phyloP scores from a whole-genome alignment of 2,113 vertebrate genomes.

The Leptosomus discolor region DNA sequence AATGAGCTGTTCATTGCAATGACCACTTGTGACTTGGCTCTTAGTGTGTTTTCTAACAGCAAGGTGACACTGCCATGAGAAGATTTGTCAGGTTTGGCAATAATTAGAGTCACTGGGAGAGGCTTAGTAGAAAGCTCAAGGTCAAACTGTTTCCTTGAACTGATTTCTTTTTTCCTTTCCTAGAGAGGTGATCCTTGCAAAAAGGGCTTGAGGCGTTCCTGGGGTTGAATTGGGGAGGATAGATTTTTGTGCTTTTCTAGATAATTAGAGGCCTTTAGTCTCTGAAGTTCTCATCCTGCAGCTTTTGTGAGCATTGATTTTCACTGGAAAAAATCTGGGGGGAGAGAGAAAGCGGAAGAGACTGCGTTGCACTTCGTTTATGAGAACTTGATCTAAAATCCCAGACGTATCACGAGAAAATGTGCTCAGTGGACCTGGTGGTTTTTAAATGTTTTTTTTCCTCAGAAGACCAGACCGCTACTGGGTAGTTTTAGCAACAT shows the following conservation, averaged over 20 bases:
- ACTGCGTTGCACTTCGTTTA: neutral
- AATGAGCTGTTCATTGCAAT: neutral
- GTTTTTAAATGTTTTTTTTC: neutral
- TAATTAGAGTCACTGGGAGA: neutral
- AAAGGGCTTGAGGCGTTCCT: neutral
- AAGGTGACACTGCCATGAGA: neutral
- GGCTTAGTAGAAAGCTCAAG: neutral
- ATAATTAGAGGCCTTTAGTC: neutral
- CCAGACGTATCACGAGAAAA: neutral
- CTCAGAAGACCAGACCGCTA: neutral
- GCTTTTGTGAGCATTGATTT: conserved; percentile 1
- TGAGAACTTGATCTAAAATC: neutral
- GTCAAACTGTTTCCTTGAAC: neutral
- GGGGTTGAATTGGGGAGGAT: neutral
- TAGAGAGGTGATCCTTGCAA: neutral
- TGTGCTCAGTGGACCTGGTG: neutral
- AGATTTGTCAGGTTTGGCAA: neutral
- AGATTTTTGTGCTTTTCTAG: neutral
- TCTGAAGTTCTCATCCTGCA: neutral
- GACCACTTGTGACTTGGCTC: neutral
- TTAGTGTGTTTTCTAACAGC: neutral
- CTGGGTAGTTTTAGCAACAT: neutral
- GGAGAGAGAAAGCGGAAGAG: neutral
- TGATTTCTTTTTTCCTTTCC: neutral
- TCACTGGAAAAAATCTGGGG: neutral